Evolutionary conservation across 2,888 invertebrate genomes (phyloP), one percentile per base, ranked within the genome.

Genomic region (Pinctada fucata): DNA sequence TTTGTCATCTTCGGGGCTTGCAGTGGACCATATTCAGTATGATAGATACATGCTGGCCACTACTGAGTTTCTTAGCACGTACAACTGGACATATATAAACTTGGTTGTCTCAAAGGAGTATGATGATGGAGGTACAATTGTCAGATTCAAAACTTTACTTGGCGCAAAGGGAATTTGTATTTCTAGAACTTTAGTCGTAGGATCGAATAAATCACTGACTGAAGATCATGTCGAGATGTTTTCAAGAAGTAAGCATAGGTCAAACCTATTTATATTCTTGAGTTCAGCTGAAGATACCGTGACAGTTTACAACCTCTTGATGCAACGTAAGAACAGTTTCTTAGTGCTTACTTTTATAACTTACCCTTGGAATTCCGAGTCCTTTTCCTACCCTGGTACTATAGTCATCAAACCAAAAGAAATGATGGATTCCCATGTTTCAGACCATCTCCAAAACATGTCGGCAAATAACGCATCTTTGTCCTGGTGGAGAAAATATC

Each of bases 61-160:
- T 58, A n/a, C 78, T 4, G 65, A 79, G n/a, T 64, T 87, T 8
- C 71, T 89, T 8, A 67, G 69, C 10, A 71, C 68, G 6, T 76
- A 83, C 65, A 79, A 84, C 16, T 86, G 88, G 86, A 83, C 82
- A 2, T 84, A 86, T 68, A 77, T 87, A 16, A 80, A 82, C 52
- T 49, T 89, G 2, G 74, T 88, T 8, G 83, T 84, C 4, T 87
- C 89, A 10, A 71, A 72, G 13, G n/a, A 10, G 8, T 45, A 52
- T 31, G 73, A 49, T n/a, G 31, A 31, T 31, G 31, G 31, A 31
- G 31, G 31, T 31, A 47, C 49, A 1, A 45, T 64, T 13, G 16
- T 48, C n/a, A 73, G 6, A 8, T 16, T 48, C n/a, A 47, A 47
- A 5, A 47, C 51, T n/a, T 16, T n/a, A 4, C 64, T 69, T 6